A percentile compares a stretch with the other conserved stretches of the same genome.
These are phyloP conservation scores for Callospermophilus lateralis DNA, from an alignment of 2,113 vertebrate species.

Conservation along the genomic window DNA sequence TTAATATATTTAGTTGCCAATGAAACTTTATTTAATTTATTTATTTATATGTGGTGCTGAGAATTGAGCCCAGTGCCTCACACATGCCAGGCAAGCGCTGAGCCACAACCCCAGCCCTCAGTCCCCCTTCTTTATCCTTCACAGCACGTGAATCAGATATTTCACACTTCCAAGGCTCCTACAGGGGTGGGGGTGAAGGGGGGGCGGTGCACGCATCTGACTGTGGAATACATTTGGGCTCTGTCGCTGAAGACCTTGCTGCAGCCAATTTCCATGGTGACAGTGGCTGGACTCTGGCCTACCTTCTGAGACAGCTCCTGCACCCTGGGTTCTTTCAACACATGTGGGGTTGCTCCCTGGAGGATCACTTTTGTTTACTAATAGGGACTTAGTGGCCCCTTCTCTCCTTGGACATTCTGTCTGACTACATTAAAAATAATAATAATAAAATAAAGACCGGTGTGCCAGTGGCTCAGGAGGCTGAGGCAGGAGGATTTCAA, in stretches of 20 bases:
- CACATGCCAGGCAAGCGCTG: too few species aligned
- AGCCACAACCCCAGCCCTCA: too few species aligned
- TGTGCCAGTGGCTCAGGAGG: neutral
- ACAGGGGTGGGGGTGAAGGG: neutral
- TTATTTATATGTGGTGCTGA: too few species aligned
- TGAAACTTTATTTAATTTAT: too few species aligned
- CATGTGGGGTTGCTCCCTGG: neutral
- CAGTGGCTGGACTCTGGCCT: neutral
- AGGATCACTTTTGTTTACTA: neutral
- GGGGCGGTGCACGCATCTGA: neutral
- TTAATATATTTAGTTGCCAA: too few species aligned
- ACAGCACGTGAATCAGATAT: neutral
- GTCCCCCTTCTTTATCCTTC: neutral
- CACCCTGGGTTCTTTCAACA: neutral
- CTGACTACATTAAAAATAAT: neutral
- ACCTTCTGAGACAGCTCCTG: neutral
- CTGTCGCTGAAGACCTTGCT: neutral
- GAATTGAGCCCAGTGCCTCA: too few species aligned
- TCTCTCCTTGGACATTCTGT: neutral
- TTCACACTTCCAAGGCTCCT: constrained; percentile 5
- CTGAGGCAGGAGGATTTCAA: too few species aligned
- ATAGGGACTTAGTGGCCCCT: neutral
- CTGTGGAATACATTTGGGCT: neutral
- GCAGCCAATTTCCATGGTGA: neutral
- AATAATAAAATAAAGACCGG: neutral